Base-by-base conservation (phyloP, 1,140 invertebrate species). In the Proctacanthus coquilletti region DNA sequence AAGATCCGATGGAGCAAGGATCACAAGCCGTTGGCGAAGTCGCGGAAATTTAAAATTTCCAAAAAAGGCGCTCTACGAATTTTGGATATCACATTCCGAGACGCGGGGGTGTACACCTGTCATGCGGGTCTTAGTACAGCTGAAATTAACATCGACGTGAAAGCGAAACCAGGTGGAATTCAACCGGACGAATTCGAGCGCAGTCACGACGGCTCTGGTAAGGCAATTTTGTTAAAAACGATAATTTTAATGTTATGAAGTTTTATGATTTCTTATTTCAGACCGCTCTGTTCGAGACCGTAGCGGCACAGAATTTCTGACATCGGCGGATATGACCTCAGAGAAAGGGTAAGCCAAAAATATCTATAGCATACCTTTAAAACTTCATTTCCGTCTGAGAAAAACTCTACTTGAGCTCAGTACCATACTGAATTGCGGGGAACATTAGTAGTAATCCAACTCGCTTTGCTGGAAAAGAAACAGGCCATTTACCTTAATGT, bases 21-120 rank as follows among this genome's bases (percentile, higher is more conserved):
- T 49, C 72, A 79, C 34, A 72, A 74, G 44, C 71, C 74, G 29
- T 62, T 86, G 36, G 68, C 70, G 6, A 79, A 77, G 42, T 75
- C 73, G 1, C 77, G 77, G 46, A 84, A 86, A 46, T 75, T 80
- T 45, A 81, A 83, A 53, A 79, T 87, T 20, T 86, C 82, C 13
- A 84, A 79, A 50, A 89, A 86, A 65, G 85, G 85, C 5, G 80
- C 83, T 23, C 66, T 93, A 6, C 74, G 81, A 33, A 85, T 93
- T 39, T 70, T 77, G 34, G 75, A 80, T 35, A 71, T 87, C 8
- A 74, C 72, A 0, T 70, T 77, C 38, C 68, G 73, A 3, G 85
- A 92, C 56, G 73, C 72, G 34, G 86, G 85, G 10, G 61, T 80
- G 4, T 93, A 91, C 52, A 80, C 80, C 0, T 93, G 88, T 50